Percentiles rank a stretch among this genome's conserved stretches.
These are phyloP conservation scores for Cheilosia impressa DNA, from an alignment of 2,888 invertebrate species.

Conservation along the genomic window DNA sequence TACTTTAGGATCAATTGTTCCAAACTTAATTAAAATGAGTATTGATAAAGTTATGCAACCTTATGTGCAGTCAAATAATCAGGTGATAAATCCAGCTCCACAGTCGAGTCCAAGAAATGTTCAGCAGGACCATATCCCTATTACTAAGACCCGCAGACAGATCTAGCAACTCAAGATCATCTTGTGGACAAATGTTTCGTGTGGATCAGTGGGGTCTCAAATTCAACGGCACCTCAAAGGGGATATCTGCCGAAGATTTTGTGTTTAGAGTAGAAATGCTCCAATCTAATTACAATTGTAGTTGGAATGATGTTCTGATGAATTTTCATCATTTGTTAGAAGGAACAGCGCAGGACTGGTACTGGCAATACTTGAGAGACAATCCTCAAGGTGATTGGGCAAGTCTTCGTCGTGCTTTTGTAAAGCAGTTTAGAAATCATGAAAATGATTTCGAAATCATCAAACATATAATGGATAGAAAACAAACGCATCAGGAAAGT, in stretches of 20 bases:
- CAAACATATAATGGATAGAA: conserved; percentile 17
- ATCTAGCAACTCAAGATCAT: neutral
- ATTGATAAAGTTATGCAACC: too few relatives aligned
- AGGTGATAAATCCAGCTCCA: neutral
- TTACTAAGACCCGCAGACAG: conserved; percentile 1
- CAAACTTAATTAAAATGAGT: neutral
- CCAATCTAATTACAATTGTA: conserved; percentile 13
- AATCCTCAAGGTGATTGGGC: conserved; percentile 26
- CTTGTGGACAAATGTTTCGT: neutral
- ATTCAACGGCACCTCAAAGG: conserved; percentile 17
- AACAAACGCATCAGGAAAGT: conserved; percentile 29
- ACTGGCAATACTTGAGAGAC: conserved; percentile 32
- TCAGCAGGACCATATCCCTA: too few relatives aligned
- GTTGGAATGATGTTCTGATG: conserved; percentile 40
- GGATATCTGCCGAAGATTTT: conserved; percentile 46
- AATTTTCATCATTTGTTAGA: conserved; percentile 44
- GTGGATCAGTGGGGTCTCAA: conserved; percentile 10
- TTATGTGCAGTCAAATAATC: neutral
- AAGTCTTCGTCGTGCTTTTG: neutral
- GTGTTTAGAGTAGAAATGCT: conserved; percentile 47
- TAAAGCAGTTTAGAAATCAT: neutral
- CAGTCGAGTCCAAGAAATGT: neutral
- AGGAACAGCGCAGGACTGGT: conserved; percentile 46
- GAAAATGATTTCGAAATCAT: neutral
- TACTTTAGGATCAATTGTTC: neutral